These are phyloP conservation scores for Hylomyscus alleni DNA, from an alignment of 2,797 vertebrate genomes.

Conservation along the genomic window DNA sequence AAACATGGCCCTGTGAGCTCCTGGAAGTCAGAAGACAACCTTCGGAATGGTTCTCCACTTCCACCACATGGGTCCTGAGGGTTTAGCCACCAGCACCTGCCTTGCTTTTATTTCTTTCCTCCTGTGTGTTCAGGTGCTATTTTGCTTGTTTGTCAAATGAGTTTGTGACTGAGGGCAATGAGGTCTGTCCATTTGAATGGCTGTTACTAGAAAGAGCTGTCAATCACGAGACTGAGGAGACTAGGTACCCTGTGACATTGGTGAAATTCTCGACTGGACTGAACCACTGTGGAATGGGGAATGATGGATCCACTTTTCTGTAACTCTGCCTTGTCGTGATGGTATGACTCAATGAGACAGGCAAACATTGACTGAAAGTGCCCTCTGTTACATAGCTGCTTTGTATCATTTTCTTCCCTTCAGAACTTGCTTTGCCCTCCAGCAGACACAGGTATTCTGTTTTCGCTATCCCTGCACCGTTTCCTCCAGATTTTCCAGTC, in stretches of 20 bases:
- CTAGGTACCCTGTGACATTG: neutral
- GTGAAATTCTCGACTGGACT: neutral
- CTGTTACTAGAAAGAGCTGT: neutral
- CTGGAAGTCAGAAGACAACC: neutral
- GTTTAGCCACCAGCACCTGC: neutral
- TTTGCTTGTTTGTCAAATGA: slow-evolving; percentile 27
- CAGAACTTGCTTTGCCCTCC: neutral
- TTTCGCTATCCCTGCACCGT: neutral
- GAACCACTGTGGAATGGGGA: neutral
- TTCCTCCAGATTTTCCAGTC: neutral
- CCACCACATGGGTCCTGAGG: neutral
- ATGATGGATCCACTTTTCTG: neutral
- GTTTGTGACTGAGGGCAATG: neutral
- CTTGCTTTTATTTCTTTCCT: neutral
- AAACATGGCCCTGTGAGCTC: neutral
- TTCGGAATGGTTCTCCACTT: neutral
- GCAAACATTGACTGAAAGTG: neutral
- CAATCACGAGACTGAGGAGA: neutral
- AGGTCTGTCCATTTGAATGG: slow-evolving; percentile 23
- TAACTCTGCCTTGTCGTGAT: neutral
- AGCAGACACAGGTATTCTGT: neutral
- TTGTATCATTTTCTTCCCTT: neutral
- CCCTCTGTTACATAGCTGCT: neutral
- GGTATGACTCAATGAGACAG: neutral
- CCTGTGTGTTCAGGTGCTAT: slow-evolving; percentile 8